Base-by-base conservation (phyloP, 2,797 vertebrate species). In the Pipistrellus kuhlii region DNA sequence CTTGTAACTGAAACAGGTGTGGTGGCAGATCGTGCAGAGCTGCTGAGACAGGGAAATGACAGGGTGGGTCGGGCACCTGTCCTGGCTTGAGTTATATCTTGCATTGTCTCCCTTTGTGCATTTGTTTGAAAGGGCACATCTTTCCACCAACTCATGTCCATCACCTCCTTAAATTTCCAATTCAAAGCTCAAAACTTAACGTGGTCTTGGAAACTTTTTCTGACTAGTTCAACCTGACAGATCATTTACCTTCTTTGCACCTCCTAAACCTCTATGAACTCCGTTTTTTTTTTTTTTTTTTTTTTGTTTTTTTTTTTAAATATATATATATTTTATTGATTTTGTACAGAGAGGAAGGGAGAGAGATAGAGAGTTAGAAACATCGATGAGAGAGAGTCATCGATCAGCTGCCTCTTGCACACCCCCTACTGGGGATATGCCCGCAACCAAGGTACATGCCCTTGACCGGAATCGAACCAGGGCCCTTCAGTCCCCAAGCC, bases 111-210 rank as follows among this genome's bases (percentile, higher is more conserved):
- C 62, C 69, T 90, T 89, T 85, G 41, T 93, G 41, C 78, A n/a
- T 95, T 89, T 96, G 71, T 94, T 95, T 93, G 84, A 87, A 96
- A 94, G 83, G 62, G 86, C 83, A 80, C 80, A 88, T 59, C 46
- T 95, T 76, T 88, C 85, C 75, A 92, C 88, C 90, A 93, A 51
- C 66, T 94, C 76, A 75, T 72, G 76, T 84, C 71, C 55, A 93
- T 93, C 51, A 86, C 51, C 44, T 90, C 64, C 48, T 95, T 94
- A 86, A 44, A 88, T 78, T 90, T 94, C 62, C 64, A 93, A 84
- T 80, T 94, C 85, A 93, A 94, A 93, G 46, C 62, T 93, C 62
- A 69, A 94, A 91, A 88, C 62, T 53, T 87, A 85, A 85, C 1
- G 4, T 94, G 84, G 30, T 88, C 84, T 85, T 95, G 44, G 91